phyloP scores from a whole-genome alignment of 1,140 invertebrate genomes.

The Nixonia krombeini region DNA sequence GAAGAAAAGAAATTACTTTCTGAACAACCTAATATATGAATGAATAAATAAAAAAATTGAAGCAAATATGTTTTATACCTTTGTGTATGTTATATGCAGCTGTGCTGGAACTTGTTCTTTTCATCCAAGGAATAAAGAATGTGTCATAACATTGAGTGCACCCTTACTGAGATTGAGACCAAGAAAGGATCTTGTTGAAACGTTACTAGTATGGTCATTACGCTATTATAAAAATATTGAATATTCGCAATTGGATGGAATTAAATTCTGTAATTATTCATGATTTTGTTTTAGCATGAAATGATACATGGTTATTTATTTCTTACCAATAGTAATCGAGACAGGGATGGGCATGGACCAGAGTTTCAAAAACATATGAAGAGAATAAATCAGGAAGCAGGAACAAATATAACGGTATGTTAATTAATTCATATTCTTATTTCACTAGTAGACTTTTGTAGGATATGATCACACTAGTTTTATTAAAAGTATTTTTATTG shows the following conservation, averaged over 20 bases:
- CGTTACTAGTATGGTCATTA: slow-evolving; percentile 80
- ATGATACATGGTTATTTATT: slow-evolving; percentile 99
- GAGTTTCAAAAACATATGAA: slow-evolving; percentile 95
- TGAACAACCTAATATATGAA: too few species aligned
- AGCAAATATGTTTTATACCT: not conserved
- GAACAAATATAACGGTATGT: slow-evolving; percentile 88
- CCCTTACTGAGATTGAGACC: slow-evolving; percentile 93
- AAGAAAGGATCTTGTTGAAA: slow-evolving; percentile 94
- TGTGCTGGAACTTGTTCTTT: slow-evolving; percentile 89
- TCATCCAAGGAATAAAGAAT: slow-evolving; percentile 81
- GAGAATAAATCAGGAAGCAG: slow-evolving; percentile 89
- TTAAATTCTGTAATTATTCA: too few species aligned
- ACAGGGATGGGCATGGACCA: slow-evolving; percentile 94
- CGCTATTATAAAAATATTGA: slow-evolving; percentile 13
- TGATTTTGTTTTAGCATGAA: slow-evolving; percentile 92
- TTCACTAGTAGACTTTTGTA: too few species aligned
- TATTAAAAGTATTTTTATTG: too few species aligned
- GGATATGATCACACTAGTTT: too few species aligned
- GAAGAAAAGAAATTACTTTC: too few species aligned
- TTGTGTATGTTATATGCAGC: too few species aligned
- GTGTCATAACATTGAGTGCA: slow-evolving; percentile 88
- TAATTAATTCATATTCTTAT: slow-evolving; percentile 10
- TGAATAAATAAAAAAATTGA: too few species aligned
- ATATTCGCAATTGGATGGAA: slow-evolving; percentile 1
- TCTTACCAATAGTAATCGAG: slow-evolving; percentile 84